Conservation (phyloP, 2,888 invertebrate species). For the Drosophila aldrichi region DNA sequence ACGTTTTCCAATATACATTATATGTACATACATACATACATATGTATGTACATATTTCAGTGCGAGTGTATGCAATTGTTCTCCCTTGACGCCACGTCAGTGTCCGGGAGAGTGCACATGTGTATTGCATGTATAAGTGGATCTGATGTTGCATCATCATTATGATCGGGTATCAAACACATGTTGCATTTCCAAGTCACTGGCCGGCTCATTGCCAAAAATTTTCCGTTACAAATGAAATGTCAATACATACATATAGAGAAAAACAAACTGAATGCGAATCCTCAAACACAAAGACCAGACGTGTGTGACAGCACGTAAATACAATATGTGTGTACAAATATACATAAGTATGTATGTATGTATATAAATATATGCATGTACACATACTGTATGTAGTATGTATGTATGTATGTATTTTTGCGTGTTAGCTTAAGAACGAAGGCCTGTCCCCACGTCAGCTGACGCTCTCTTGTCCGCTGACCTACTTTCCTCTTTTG, state of each 20-base stretch:
- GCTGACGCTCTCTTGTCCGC: conserved; percentile 14
- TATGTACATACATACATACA: background rate
- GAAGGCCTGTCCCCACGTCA: conserved; percentile 32
- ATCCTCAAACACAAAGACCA: conserved; percentile 18
- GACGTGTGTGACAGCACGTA: conserved; percentile 39
- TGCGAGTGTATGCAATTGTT: conserved; percentile 6
- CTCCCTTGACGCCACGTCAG: conserved; percentile 25
- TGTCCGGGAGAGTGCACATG: conserved; percentile 8
- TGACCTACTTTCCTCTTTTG: conserved; percentile 44
- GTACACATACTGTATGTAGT: too few species aligned
- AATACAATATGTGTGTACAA: background rate
- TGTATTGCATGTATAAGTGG: background rate
- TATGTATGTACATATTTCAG: background rate
- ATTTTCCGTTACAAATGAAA: conserved; percentile 55
- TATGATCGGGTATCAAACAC: conserved; percentile 29
- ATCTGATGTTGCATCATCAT: conserved; percentile 33
- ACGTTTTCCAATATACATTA: conserved; percentile 28
- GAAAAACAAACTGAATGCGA: conserved; percentile 15
- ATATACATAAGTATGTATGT: background rate
- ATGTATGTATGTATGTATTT: background rate
- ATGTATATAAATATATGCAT: background rate
- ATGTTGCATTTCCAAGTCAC: conserved; percentile 49
- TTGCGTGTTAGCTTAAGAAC: conserved; percentile 2
- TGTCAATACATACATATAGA: conserved; percentile 30
- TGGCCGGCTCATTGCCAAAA: conserved; percentile 51